These are phyloP conservation scores for Cordylochernes scorpioides DNA, from an alignment of 2,888 invertebrate genomes.

Conservation along the genomic window DNA sequence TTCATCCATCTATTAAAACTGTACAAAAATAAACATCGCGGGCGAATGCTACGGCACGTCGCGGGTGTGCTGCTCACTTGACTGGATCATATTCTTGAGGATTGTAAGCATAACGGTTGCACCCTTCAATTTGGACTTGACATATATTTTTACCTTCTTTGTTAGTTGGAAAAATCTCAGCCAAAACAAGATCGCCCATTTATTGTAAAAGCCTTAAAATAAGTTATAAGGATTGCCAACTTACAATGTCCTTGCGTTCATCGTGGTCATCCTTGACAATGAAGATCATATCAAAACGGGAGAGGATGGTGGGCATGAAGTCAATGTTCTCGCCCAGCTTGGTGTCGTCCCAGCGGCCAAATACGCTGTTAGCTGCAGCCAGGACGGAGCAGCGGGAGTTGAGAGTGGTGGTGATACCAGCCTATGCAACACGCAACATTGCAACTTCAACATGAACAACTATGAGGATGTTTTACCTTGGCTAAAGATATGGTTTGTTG, in stretches of 20 bases:
- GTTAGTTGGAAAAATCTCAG: too few relatives aligned
- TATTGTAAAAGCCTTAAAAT: too few relatives aligned
- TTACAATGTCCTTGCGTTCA: slow-evolving; percentile 54
- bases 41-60: too few relatives aligned
- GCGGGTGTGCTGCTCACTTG: too few relatives aligned
- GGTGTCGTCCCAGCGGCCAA: slow-evolving; percentile 93
- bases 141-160: too few relatives aligned
- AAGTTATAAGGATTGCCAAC: slow-evolving; percentile 18
- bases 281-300: slow-evolving; percentile 98
- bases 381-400: slow-evolving; percentile 97
- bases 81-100: too few relatives aligned
- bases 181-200: too few relatives aligned
- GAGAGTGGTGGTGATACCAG: slow-evolving; percentile 91
- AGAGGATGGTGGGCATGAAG: slow-evolving; percentile 98
- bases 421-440: slow-evolving; percentile 26
- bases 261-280: slow-evolving; percentile 94
- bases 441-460: too few relatives aligned
- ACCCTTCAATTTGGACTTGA: too few relatives aligned
- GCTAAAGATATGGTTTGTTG: slow-evolving; percentile 99
- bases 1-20: too few relatives aligned
- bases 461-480: slow-evolving; percentile 46
- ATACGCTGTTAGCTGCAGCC: slow-evolving; percentile 93
- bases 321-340: slow-evolving; percentile 95
- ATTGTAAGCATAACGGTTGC: too few relatives aligned
- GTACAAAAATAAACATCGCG: too few relatives aligned